phyloP scores from a whole-genome alignment of 2,113 vertebrate species.

The Carlito syrichta region DNA sequence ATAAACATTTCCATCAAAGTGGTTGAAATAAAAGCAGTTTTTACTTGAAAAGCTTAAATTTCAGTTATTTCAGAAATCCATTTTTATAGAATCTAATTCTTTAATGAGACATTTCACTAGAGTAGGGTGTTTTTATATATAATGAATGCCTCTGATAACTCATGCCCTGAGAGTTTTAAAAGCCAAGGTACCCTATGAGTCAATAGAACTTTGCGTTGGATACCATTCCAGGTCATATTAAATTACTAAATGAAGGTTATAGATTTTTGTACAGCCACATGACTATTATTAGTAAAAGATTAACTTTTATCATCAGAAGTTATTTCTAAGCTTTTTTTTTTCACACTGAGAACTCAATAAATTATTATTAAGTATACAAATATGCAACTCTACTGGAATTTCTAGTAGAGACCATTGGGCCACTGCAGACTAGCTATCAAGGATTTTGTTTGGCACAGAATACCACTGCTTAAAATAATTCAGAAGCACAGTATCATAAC shows the following conservation, averaged over 20 bases:
- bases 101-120: not conserved
- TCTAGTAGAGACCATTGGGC: not conserved
- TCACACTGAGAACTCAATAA: not conserved
- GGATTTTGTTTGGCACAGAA: not conserved
- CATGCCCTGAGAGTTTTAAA: not conserved
- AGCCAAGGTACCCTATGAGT: not conserved
- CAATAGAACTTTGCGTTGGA: not conserved
- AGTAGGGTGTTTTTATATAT: not conserved
- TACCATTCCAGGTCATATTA: not conserved
- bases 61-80: not conserved
- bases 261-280: not conserved
- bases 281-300: not conserved
- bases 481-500: not conserved
- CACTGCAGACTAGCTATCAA: not conserved
- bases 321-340: not conserved
- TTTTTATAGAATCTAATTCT: not conserved
- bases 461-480: not conserved
- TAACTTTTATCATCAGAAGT: not conserved
- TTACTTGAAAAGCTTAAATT: constrained; percentile 22
- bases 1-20: not conserved
- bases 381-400: not conserved
- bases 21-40: constrained; percentile 8
- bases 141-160: not conserved
- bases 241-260: not conserved
- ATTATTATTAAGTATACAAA: not conserved